phyloP scores from a whole-genome alignment of 2,797 vertebrate genomes.

The Micromesistius poutassou region DNA sequence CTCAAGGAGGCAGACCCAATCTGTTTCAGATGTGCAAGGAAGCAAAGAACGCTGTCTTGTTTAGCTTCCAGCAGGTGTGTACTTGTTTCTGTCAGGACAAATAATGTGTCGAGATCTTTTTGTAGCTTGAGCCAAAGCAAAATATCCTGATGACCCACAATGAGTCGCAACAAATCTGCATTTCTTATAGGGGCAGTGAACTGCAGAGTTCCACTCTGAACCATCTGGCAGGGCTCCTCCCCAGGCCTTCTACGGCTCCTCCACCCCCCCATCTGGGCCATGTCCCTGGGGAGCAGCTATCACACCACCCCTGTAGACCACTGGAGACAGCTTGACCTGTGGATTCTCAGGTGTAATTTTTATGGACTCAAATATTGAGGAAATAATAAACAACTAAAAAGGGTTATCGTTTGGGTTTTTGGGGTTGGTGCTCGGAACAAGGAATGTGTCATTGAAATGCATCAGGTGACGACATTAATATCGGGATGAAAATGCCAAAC shows the following conservation, averaged over 20 bases:
- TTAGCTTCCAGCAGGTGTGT: neutral
- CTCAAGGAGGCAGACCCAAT: neutral
- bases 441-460: neutral
- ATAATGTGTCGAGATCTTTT: neutral
- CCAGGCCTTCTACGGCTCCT: neutral
- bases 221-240: neutral
- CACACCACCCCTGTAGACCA: neutral
- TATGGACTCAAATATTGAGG: neutral
- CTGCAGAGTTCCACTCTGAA: neutral
- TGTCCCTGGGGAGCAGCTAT: neutral
- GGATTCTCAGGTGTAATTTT: neutral
- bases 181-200: neutral
- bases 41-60: neutral
- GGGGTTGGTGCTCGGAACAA: neutral
- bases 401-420: neutral
- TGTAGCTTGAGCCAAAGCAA: conserved; percentile 1
- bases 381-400: neutral
- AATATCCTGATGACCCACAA: neutral
- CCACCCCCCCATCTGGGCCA: neutral
- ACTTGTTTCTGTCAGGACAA: neutral
- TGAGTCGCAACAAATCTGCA: neutral
- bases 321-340: neutral
- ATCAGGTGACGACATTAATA: neutral
- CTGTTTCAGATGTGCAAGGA: neutral
- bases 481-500: neutral